Base-by-base conservation (phyloP, 2,888 invertebrate genomes). In the Monopis laevigella region DNA sequence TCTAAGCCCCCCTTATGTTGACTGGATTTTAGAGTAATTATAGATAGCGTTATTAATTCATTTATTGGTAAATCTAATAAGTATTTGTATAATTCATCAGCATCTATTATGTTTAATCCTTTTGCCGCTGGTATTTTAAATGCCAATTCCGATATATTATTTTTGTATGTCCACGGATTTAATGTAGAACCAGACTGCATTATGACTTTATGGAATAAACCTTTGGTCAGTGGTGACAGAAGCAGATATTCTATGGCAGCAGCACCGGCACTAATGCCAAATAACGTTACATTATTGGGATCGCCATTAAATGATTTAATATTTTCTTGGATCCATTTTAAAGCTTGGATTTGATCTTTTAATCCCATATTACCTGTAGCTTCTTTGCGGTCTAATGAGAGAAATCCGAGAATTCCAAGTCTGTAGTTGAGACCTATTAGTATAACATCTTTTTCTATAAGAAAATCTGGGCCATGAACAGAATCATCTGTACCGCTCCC, bases 241-340 rank as follows among this genome's bases (percentile, higher is more conserved):
- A 78, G 52, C 4, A 73, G 58, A 46, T 73, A 78, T 48, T 81
- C 77, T 1, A 78, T 70, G 1, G 80, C 70, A 2, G 77, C 69
- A 1, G 66, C 81, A 2, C 84, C 84, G 21, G 84, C 82, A 52
- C 83, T 83, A 2, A 82, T 55, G 8, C 84, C 84, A 51, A 82
- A 77, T 45, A 84, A 62, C 3, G 82, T 82, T 0, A 84, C 75
- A 54, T 69, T 77, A 2, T 67, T 55, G 4, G 75, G 65, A 50
- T 84, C 63, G 6, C 84, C 84, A 14, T 72, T 70, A 48, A 84
- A 84, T 8, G 62, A 56, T 2, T 44, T 45, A 16, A 84, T 82
- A 50, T 84, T 83, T 36, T 62, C 50, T 46, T 82, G 65, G 1
- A 83, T 58, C 84, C 84, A 84, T 51, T 70, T 80, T 1, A 84